Evolutionary conservation across 2,797 vertebrate genomes (phyloP), one percentile per base, ranked within the genome.

Genomic region (Cyprinella venusta): DNA sequence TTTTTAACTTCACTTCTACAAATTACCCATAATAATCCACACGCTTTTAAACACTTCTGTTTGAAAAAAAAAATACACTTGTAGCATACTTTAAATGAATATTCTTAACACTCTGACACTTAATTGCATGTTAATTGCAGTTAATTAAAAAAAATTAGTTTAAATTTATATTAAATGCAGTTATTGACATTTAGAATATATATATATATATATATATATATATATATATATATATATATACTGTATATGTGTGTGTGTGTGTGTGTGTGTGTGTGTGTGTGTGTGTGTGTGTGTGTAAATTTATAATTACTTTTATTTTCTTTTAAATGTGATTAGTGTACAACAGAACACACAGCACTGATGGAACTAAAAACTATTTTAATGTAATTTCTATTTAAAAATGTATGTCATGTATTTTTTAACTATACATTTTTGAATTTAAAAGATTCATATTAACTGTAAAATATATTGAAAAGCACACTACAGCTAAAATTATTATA

Each of bases 11-110:
- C 67, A 82, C 38, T 16, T 30, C 38, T 67, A 52, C 12, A 81
- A 86, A 86, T 86, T 70, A 65, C 63, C 71, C 48, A n/a, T 83
- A 83, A 85, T 85, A 52, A n/a, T 52, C 52, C 6, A 6, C 12
- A 68, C 9, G 9, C 26, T 19, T 15, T 19, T 6, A n/a, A 79
- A 26, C 18, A 10, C 33, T 30, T 36, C 8, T n/a, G 30, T 5
- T 30, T 36, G 10, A 8, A 36, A 21, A 18, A 21, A 18, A 40
- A 40, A 72, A 13, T 33, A 50, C 2, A 50, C 70, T 30, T 52
- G 50, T 6, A 33, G 26, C 45, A 36, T 21, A 19, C 18, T n/a
- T 12, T n/a, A 68, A 50, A 36, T 8, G 0, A 36, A 50, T 26
- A 50, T 71, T 7, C 45, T 52, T 52, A 33, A 24, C n/a, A 59